Evolutionary conservation across 1,140 invertebrate genomes (phyloP).

Genomic region (Drosophila obscura): DNA sequence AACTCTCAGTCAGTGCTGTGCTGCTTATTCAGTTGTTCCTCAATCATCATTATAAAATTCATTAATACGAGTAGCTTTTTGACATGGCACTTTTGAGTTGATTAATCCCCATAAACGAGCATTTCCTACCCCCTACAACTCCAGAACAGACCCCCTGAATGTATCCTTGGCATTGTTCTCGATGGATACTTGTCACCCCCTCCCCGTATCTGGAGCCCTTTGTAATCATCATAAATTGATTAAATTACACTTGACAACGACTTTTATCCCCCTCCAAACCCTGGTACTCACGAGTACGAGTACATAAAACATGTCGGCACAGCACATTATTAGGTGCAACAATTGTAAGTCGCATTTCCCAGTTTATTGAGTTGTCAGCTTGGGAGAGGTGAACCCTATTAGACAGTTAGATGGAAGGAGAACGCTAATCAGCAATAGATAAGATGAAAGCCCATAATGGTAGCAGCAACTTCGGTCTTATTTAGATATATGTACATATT

Average conservation of each 20-base stretch:
- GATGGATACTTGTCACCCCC: not conserved
- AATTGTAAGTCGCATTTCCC: constrained; percentile 44
- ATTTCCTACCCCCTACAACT: constrained; percentile 49
- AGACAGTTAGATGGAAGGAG: not conserved
- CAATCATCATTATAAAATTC: constrained; percentile 21
- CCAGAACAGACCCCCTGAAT: not conserved
- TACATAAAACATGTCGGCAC: constrained; percentile 16
- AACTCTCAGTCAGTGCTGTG: constrained; percentile 9
- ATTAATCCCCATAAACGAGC: constrained; percentile 69
- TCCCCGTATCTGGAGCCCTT: not conserved
- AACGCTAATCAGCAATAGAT: constrained; percentile 1
- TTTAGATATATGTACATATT: no score
- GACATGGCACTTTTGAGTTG: constrained; percentile 47
- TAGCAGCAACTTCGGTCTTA: no score
- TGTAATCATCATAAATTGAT: constrained; percentile 72
- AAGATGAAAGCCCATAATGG: constrained; percentile 7
- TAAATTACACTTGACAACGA: constrained; percentile 70
- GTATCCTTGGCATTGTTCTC: no score
- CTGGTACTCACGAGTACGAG: constrained; percentile 2
- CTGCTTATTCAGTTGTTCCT: constrained; percentile 24
- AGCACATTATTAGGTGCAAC: constrained; percentile 29
- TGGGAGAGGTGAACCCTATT: not conserved
- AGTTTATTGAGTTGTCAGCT: constrained; percentile 34
- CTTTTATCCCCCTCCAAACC: constrained; percentile 2
- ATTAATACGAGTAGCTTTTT: constrained; percentile 29